phyloP scores from a whole-genome alignment of 2,797 vertebrate genomes.

The Microcaecilia unicolor region DNA sequence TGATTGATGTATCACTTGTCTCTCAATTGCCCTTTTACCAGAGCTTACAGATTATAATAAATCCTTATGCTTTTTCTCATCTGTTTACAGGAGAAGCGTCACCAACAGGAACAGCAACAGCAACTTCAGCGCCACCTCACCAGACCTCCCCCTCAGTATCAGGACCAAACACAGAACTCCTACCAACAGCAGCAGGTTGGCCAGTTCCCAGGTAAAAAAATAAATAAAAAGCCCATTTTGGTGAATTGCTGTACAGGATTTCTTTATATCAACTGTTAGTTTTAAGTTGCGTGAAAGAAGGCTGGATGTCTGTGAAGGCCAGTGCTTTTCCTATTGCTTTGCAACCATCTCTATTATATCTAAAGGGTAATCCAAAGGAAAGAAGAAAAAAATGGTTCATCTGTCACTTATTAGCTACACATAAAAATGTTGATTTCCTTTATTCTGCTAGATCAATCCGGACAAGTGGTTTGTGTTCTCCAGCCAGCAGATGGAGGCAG shows the following conservation, averaged over 20 bases:
- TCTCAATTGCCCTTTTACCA: too few relatives aligned
- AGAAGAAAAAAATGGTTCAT: background rate
- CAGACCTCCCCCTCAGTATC: slow-evolving; percentile 89
- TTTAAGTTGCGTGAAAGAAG: background rate
- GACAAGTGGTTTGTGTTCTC: too few relatives aligned
- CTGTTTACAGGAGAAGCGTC: slow-evolving; percentile 82
- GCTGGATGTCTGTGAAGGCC: too few relatives aligned
- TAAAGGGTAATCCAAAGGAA: too few relatives aligned
- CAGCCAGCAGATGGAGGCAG: too few relatives aligned
- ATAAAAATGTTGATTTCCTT: too few relatives aligned
- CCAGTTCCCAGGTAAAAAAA: slow-evolving; percentile 75
- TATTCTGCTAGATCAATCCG: too few relatives aligned
- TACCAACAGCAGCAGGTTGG: slow-evolving; percentile 73
- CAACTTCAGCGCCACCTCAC: slow-evolving; percentile 90
- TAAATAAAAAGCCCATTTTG: background rate
- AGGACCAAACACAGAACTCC: slow-evolving; percentile 82
- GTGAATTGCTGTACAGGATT: background rate
- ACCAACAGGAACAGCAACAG: slow-evolving; percentile 82
- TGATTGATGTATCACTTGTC: too few relatives aligned
- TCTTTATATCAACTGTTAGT: background rate
- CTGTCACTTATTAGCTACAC: too few relatives aligned
- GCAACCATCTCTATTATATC: too few relatives aligned
- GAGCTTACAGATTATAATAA: background rate
- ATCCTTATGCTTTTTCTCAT: background rate
- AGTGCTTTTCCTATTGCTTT: background rate